Evolutionary conservation across 2,888 invertebrate species (phyloP).

Genomic region (Tetropium fuscum): DNA sequence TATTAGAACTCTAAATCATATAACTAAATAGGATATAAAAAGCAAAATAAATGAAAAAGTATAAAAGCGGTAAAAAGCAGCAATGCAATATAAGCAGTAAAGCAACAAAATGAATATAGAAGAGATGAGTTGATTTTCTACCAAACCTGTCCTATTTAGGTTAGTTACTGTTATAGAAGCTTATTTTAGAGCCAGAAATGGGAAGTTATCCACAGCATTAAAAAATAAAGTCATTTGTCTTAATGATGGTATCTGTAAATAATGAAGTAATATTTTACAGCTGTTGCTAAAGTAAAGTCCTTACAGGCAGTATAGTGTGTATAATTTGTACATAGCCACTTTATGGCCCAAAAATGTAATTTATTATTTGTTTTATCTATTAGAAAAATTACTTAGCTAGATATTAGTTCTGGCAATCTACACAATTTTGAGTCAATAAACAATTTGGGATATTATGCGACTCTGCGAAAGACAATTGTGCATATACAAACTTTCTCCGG

Average conservation of each 20-base stretch:
- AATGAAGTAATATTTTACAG: neutral
- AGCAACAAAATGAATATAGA: constrained; percentile 7
- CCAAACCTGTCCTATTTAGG: constrained; percentile 15
- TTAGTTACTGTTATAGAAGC: constrained; percentile 7
- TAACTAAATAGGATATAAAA: constrained; percentile 9
- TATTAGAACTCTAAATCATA: constrained; percentile 6
- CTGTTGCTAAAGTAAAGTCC: neutral
- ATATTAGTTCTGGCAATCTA: too few species aligned
- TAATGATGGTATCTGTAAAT: neutral
- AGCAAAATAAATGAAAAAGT: constrained; percentile 14
- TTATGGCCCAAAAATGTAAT: too few species aligned
- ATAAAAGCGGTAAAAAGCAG: constrained; percentile 4
- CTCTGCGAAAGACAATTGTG: too few species aligned
- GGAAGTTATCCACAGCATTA: neutral
- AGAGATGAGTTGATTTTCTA: constrained; percentile 29
- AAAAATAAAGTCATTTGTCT: constrained; percentile 5
- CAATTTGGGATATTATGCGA: too few species aligned
- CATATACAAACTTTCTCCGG: too few species aligned
- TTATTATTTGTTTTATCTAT: too few species aligned
- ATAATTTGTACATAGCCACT: too few species aligned
- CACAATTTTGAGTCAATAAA: too few species aligned
- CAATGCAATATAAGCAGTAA: constrained; percentile 23
- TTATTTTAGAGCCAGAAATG: constrained; percentile 8
- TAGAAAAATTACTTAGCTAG: too few species aligned
- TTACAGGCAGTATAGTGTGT: constrained; percentile 6